These are phyloP conservation scores for Ifrita kowaldi DNA, from an alignment of 2,113 vertebrate genomes.

Conservation along the genomic window DNA sequence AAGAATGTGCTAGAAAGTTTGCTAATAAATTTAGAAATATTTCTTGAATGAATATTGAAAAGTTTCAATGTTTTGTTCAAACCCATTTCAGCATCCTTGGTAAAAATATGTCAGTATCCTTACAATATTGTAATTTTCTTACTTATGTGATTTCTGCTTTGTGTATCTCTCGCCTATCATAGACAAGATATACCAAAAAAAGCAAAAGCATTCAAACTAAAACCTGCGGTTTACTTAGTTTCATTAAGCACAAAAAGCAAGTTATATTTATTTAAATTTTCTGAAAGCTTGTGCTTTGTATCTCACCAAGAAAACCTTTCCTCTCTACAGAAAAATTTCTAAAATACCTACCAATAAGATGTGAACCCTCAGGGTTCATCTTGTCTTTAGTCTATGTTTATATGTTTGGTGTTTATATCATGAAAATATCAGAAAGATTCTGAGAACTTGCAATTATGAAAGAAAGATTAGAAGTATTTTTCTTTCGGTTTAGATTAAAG, in stretches of 20 bases:
- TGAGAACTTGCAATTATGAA: not conserved
- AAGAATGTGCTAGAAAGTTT: not conserved
- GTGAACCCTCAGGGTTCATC: not conserved
- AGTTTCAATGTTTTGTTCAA: not conserved
- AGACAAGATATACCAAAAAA: not conserved
- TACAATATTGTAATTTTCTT: not conserved
- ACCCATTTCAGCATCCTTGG: not conserved
- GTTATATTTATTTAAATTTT: not conserved
- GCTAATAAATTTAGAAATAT: not conserved
- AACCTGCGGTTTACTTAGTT: not conserved
- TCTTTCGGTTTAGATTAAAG: not conserved
- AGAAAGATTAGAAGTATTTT: not conserved
- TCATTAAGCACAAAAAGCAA: not conserved
- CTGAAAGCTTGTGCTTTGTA: not conserved
- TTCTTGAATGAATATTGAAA: not conserved
- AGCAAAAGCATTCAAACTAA: not conserved
- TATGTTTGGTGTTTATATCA: not conserved
- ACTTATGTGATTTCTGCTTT: not conserved
- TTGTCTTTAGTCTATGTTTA: not conserved
- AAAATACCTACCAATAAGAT: not conserved
- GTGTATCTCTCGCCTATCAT: not conserved
- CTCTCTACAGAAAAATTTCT: not conserved
- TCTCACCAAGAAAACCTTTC: not conserved
- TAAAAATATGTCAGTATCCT: not conserved
- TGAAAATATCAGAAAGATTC: not conserved